phyloP scores from a whole-genome alignment of 2,797 vertebrate species.

The Eleutherodactylus coqui region DNA sequence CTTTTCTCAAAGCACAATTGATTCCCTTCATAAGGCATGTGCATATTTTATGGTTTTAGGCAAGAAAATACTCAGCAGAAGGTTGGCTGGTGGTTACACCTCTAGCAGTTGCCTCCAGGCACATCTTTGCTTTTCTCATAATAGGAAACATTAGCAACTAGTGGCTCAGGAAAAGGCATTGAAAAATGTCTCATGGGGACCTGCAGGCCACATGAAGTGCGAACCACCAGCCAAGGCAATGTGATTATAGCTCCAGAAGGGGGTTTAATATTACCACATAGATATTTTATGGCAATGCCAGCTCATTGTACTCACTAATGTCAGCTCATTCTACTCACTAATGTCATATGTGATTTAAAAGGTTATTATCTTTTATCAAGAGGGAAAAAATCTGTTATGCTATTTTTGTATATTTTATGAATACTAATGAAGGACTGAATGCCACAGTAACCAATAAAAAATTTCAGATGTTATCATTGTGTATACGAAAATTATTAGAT shows the following conservation, averaged over 20 bases:
- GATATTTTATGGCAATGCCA: conserved; percentile 80
- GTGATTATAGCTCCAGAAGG: conserved; percentile 82
- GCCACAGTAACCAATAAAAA: background rate
- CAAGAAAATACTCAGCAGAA: conserved; percentile 74
- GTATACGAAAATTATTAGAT: background rate
- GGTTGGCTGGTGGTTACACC: conserved; percentile 71
- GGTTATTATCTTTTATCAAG: conserved; percentile 81
- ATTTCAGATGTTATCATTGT: background rate
- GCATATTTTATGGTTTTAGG: conserved; percentile 75
- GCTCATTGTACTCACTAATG: conserved; percentile 70
- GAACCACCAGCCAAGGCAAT: conserved; percentile 88
- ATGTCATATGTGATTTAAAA: conserved; percentile 92
- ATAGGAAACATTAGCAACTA: conserved; percentile 87
- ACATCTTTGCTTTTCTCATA: conserved; percentile 75
- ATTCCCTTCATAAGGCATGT: conserved; percentile 72
- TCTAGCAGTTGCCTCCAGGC: conserved; percentile 71
- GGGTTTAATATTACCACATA: conserved; percentile 83
- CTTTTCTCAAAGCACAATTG: conserved; percentile 72
- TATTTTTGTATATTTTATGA: conserved; percentile 69
- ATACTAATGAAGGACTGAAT: background rate
- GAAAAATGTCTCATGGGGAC: conserved; percentile 77
- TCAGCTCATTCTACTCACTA: conserved; percentile 80
- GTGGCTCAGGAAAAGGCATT: conserved; percentile 81
- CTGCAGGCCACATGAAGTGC: conserved; percentile 79
- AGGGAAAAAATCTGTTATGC: conserved; percentile 62